Conservation (phyloP, 2,888 invertebrate species). For the Drosophila fungiperda region DNA sequence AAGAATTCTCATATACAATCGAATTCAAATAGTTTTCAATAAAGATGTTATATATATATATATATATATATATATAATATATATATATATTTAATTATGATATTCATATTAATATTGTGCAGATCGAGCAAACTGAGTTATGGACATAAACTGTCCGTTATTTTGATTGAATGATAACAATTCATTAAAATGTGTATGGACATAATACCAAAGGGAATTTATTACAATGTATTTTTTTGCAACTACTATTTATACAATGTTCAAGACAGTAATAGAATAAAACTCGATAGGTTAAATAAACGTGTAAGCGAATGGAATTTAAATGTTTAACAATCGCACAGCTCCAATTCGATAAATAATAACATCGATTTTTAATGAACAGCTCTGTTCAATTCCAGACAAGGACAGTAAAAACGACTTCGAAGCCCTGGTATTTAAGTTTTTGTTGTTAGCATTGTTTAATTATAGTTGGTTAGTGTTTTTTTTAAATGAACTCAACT, state of each 20-base stretch:
- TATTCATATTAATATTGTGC: not conserved
- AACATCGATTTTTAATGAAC: constrained; percentile 12
- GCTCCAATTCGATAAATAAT: not conserved
- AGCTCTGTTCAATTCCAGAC: constrained; percentile 17
- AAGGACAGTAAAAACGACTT: constrained; percentile 46
- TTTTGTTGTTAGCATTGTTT: constrained; percentile 68
- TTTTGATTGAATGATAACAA: too few relatives aligned
- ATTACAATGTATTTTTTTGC: not conserved
- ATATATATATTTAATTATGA: not conserved
- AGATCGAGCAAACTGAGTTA: not conserved
- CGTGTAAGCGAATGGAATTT: not conserved
- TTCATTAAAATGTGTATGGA: not conserved
- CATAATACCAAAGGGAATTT: not conserved
- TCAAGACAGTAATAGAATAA: not conserved
- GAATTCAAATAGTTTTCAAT: constrained; percentile 18
- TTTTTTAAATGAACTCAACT: not conserved
- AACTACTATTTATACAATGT: not conserved
- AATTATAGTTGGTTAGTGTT: constrained; percentile 66
- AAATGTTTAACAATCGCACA: constrained; percentile 5
- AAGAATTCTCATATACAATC: constrained; percentile 32
- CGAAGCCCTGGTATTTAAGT: constrained; percentile 58
- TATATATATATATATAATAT: not conserved
- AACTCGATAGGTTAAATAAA: not conserved
- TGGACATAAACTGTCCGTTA: not conserved
- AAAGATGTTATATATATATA: not conserved